phyloP scores from a whole-genome alignment of 1,140 invertebrate genomes.

The Sycophaga agraensis region DNA sequence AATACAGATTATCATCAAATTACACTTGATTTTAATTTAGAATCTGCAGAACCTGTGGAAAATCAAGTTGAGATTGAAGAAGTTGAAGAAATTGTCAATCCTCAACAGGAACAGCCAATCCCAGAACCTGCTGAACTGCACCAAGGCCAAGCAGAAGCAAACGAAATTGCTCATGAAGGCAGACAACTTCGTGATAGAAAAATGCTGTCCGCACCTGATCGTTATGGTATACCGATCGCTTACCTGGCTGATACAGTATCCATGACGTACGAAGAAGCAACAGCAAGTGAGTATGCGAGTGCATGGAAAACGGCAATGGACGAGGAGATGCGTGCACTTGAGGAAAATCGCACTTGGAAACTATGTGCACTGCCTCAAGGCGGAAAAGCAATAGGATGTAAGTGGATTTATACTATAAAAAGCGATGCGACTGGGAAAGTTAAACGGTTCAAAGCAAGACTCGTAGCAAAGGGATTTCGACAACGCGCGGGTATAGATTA shows the following conservation, averaged over 20 bases:
- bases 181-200: background rate
- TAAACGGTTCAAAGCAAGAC: slow-evolving; percentile 15
- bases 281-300: slow-evolving; percentile 12
- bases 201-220: background rate
- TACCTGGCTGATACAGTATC: background rate
- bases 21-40: too few relatives aligned
- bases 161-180: too few relatives aligned
- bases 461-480: too few relatives aligned
- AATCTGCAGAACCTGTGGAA: too few relatives aligned
- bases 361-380: slow-evolving; percentile 26
- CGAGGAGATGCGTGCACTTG: slow-evolving; percentile 43
- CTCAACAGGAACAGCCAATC: too few relatives aligned
- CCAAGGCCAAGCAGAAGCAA: background rate
- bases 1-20: too few relatives aligned
- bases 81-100: too few relatives aligned
- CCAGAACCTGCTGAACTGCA: too few relatives aligned
- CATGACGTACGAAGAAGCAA: slow-evolving; percentile 9
- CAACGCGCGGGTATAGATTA: slow-evolving; percentile 23
- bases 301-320: slow-evolving; percentile 47
- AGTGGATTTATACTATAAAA: slow-evolving; percentile 7
- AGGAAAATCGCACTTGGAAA: slow-evolving; percentile 41
- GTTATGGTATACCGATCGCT: background rate
- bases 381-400: slow-evolving; percentile 4
- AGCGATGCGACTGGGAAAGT: background rate
- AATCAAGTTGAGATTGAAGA: too few relatives aligned